A percentile compares a stretch with the other conserved stretches of the same genome.
Evolutionary conservation across 2,113 vertebrate species (phyloP).

Genomic region (Polyodon spathula): DNA sequence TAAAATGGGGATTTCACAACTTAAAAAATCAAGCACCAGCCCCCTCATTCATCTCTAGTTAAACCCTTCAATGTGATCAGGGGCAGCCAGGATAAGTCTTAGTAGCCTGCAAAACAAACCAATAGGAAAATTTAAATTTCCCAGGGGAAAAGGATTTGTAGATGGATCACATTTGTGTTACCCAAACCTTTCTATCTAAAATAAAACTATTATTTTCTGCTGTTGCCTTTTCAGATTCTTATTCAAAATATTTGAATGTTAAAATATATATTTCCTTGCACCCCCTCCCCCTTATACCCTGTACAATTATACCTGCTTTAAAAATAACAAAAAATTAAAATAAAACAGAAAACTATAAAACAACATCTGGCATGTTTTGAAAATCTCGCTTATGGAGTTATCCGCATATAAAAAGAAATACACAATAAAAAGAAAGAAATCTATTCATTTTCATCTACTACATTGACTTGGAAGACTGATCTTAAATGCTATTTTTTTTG

Average conservation of each 20-base stretch:
- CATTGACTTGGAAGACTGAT: too few relatives aligned
- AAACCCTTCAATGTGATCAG: too few relatives aligned
- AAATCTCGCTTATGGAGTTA: conserved; percentile 52
- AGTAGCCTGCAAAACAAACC: too few relatives aligned
- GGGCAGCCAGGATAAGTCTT: too few relatives aligned
- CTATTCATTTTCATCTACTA: too few relatives aligned
- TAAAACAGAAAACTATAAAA: conserved; percentile 39
- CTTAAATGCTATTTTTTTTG: too few relatives aligned
- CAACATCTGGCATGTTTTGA: conserved; percentile 54
- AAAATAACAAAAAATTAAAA: conserved; percentile 40
- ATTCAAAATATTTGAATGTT: neutral
- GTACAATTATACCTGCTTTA: conserved; percentile 40
- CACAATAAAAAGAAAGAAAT: too few relatives aligned
- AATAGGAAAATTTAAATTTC: too few relatives aligned
- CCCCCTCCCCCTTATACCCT: conserved; percentile 23
- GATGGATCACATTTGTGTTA: too few relatives aligned
- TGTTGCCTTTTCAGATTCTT: neutral
- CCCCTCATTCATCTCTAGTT: neutral
- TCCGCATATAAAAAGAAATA: conserved; percentile 37
- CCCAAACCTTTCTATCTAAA: conserved; percentile 13
- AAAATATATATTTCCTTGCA: conserved; percentile 1
- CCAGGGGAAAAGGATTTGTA: too few relatives aligned
- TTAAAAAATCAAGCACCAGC: neutral
- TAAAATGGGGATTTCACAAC: neutral
- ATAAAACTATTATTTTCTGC: conserved; percentile 9